Percentiles rank a stretch among this genome's conserved stretches.
Evolutionary conservation across 2,797 vertebrate genomes (phyloP).

Genomic region (Telmatherina bonti): DNA sequence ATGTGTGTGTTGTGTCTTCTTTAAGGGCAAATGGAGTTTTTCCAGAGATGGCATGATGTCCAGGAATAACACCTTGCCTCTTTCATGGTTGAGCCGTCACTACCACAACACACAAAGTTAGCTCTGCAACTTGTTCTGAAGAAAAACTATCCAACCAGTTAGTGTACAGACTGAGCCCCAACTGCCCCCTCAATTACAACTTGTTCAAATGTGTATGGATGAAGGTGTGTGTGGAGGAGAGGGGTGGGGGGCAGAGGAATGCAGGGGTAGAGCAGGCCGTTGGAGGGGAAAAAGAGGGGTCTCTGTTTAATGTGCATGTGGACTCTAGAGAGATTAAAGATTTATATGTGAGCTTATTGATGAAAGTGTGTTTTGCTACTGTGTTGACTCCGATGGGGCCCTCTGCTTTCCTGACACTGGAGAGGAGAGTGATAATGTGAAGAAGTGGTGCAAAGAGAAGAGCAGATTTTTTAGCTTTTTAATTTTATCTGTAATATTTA

Average conservation of each 20-base stretch:
- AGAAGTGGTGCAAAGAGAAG: slow-evolving; percentile 7
- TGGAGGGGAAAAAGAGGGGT: slow-evolving; percentile 64
- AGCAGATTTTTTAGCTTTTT: neutral
- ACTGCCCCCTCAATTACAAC: slow-evolving; percentile 72
- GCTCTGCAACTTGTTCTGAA: slow-evolving; percentile 57
- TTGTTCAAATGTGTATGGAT: slow-evolving; percentile 64
- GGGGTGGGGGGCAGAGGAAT: slow-evolving; percentile 68
- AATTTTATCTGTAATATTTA: neutral
- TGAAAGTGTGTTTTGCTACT: slow-evolving; percentile 68
- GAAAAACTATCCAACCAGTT: slow-evolving; percentile 64
- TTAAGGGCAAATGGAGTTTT: slow-evolving; percentile 37
- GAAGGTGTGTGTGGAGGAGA: slow-evolving; percentile 21
- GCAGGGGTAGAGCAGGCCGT: slow-evolving; percentile 64
- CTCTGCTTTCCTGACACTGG: slow-evolving; percentile 42
- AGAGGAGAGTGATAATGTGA: slow-evolving; percentile 27
- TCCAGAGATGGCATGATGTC: slow-evolving; percentile 52
- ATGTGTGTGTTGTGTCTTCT: slow-evolving; percentile 43
- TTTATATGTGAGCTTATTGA: slow-evolving; percentile 65
- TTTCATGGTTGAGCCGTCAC: slow-evolving; percentile 60
- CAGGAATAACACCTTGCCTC: slow-evolving; percentile 67
- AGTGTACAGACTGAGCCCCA: slow-evolving; percentile 57
- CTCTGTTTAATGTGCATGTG: slow-evolving; percentile 72
- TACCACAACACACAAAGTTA: slow-evolving; percentile 38
- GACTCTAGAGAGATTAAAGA: slow-evolving; percentile 61
- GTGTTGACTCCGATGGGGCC: slow-evolving; percentile 67